Percentiles rank a stretch among this genome's conserved stretches.
Conservation (phyloP, 2,113 vertebrate genomes). For the Neoarius graeffei region DNA sequence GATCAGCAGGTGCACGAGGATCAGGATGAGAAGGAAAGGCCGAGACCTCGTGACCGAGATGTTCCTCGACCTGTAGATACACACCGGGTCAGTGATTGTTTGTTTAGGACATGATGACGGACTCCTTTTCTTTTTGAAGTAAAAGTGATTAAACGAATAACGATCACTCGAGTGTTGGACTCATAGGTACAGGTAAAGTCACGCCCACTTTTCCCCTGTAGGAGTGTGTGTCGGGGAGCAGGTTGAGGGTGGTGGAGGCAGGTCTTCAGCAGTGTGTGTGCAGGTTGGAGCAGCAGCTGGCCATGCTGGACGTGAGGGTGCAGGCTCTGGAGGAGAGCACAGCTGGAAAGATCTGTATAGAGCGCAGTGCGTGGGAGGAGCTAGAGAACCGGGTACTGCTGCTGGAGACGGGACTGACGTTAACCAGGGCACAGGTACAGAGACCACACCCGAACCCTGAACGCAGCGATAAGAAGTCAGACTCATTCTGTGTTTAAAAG, state of each 20-base stretch:
- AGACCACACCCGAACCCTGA: not conserved
- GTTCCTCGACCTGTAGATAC: not conserved
- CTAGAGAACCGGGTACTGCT: conserved; percentile 83
- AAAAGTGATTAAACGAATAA: not conserved
- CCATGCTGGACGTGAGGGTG: conserved; percentile 72
- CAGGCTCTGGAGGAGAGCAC: conserved; percentile 74
- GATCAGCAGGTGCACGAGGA: conserved; percentile 48
- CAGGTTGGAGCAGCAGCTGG: conserved; percentile 69
- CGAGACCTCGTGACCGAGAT: not conserved
- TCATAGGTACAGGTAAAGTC: not conserved
- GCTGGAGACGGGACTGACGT: conserved; percentile 83
- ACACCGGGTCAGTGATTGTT: not conserved
- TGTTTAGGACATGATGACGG: too few species aligned
- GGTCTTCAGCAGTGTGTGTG: conserved; percentile 76
- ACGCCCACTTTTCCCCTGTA: conserved; percentile 48
- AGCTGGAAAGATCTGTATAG: conserved; percentile 78
- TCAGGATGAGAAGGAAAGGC: not conserved
- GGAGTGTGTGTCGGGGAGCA: conserved; percentile 60
- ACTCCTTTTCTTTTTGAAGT: too few species aligned
- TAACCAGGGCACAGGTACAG: conserved; percentile 64
- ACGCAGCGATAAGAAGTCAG: not conserved
- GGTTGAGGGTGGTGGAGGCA: conserved; percentile 71
- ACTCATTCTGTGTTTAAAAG: not conserved
- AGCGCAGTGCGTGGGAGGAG: conserved; percentile 82
- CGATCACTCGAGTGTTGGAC: not conserved